These are phyloP conservation scores for Scyliorhinus canicula DNA, from an alignment of 2,797 vertebrate genomes.

Conservation along the genomic window DNA sequence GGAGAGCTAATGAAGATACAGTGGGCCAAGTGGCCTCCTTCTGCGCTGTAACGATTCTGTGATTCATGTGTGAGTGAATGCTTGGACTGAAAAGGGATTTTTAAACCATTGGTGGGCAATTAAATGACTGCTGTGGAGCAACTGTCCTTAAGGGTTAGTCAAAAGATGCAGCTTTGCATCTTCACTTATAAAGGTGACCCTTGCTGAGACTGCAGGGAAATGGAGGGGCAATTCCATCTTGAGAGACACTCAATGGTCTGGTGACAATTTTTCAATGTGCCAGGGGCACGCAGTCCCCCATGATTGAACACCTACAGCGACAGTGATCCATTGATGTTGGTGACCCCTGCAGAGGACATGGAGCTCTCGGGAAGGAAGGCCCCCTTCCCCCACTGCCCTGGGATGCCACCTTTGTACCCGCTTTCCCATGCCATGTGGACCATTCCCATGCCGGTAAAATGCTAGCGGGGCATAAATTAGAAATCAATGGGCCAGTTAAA, in stretches of 20 bases:
- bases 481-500: no score
- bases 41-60: no score
- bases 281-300: no score
- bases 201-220: not conserved
- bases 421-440: not conserved
- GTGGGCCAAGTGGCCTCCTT: no score
- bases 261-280: not conserved
- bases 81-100: no score
- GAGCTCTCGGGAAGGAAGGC: not conserved
- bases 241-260: not conserved
- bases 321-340: not conserved
- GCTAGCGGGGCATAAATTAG: no score
- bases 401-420: not conserved
- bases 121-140: no score
- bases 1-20: no score
- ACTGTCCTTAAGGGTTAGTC: no score
- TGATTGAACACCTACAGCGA: not conserved
- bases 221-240: not conserved
- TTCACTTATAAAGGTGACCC: not conserved
- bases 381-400: not conserved
- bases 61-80: no score
- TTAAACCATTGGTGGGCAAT: no score
- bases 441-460: no score
- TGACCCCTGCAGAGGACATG: not conserved
- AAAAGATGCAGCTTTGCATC: not conserved